phyloP scores from a whole-genome alignment of 2,888 invertebrate species.

The Hipparchia sbordonii region DNA sequence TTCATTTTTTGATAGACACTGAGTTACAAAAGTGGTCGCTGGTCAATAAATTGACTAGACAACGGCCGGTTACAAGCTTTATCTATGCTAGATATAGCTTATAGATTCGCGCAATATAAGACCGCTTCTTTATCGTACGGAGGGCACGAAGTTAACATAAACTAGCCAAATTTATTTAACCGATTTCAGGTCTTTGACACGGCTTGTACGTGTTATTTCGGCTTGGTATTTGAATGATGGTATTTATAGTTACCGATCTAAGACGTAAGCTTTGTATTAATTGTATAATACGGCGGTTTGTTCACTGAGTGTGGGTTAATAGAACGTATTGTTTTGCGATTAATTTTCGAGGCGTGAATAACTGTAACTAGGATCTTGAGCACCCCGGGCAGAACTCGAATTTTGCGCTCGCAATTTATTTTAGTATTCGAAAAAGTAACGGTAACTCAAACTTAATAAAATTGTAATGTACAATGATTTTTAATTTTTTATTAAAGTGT shows the following conservation, averaged over 20 bases:
- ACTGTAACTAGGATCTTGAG: not conserved
- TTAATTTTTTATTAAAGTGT: no score
- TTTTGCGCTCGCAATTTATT: not conserved
- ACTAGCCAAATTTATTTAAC: slow-evolving; percentile 30
- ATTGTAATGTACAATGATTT: no score
- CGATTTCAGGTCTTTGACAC: slow-evolving; percentile 26
- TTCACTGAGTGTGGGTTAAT: slow-evolving; percentile 20
- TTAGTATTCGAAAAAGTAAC: no score
- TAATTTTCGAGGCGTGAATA: slow-evolving; percentile 18
- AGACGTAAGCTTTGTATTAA: slow-evolving; percentile 23
- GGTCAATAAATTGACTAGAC: no score
- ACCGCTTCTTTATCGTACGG: slow-evolving; percentile 16
- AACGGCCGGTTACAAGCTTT: no score
- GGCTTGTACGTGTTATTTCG: slow-evolving; percentile 22
- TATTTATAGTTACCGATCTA: slow-evolving; percentile 23
- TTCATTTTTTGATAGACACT: no score
- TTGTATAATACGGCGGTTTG: slow-evolving; percentile 23
- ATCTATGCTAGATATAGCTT: not conserved
- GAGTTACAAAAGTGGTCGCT: no score
- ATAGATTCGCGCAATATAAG: not conserved
- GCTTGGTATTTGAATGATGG: slow-evolving; percentile 19
- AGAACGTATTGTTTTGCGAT: slow-evolving; percentile 25
- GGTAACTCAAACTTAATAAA: no score
- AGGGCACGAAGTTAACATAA: slow-evolving; percentile 28
- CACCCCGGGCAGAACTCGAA: not conserved